Evolutionary conservation across 2,888 invertebrate species (phyloP).

Genomic region (Anticlea derivata): DNA sequence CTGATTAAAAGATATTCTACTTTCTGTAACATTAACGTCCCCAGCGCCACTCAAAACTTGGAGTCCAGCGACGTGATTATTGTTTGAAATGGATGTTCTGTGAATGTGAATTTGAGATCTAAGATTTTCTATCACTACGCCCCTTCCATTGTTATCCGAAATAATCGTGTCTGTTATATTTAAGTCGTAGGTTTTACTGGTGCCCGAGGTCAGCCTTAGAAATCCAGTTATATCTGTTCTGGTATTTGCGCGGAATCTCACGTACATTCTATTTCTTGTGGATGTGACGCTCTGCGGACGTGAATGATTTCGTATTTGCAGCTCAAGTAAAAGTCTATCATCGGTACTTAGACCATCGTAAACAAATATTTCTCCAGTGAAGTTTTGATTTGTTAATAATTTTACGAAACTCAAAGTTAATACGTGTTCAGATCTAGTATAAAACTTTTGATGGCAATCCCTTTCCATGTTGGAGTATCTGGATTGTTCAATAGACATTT

Average conservation of each 20-base stretch:
- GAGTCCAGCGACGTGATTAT: conserved; percentile 95
- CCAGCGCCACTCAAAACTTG: conserved; percentile 96
- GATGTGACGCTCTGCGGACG: conserved; percentile 95
- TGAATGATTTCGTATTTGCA: conserved; percentile 92
- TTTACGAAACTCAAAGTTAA: conserved; percentile 94
- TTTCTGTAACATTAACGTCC: conserved; percentile 96
- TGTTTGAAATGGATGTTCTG: conserved; percentile 91
- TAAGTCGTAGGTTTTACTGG: conserved; percentile 92
- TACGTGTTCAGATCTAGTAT: conserved; percentile 90
- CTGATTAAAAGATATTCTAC: conserved; percentile 94
- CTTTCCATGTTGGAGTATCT: conserved; percentile 87
- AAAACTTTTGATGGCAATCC: conserved; percentile 91
- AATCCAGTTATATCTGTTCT: conserved; percentile 90
- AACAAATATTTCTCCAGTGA: conserved; percentile 89
- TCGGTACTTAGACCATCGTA: conserved; percentile 90
- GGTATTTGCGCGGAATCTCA: conserved; percentile 90
- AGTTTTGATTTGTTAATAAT: conserved; percentile 89
- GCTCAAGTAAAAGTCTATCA: conserved; percentile 88
- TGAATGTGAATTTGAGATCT: conserved; percentile 95
- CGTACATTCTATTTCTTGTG: conserved; percentile 90
- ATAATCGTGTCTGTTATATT: conserved; percentile 93
- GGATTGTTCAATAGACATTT: conserved; percentile 91
- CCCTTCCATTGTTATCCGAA: conserved; percentile 95
- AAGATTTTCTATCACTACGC: conserved; percentile 96
- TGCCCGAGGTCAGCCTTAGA: conserved; percentile 90